Evolutionary conservation across 2,113 vertebrate species (phyloP).

Genomic region (Protobothrops flavoviridis): DNA sequence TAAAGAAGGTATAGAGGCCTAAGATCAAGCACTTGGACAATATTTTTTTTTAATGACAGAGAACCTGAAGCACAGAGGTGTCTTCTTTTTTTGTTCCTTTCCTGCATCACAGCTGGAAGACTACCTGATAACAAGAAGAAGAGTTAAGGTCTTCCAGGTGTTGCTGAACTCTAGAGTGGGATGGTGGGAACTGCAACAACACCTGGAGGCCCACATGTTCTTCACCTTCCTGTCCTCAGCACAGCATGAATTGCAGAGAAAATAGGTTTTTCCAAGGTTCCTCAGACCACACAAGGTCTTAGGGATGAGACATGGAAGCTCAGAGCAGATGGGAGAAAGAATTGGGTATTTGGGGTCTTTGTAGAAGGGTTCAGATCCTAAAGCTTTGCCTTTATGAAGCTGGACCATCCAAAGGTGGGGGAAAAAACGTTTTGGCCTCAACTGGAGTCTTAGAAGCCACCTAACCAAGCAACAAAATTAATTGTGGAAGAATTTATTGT

Average conservation of each 20-base stretch:
- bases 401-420: background rate
- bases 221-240: background rate
- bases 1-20: background rate
- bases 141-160: background rate
- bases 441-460: background rate
- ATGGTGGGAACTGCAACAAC: background rate
- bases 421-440: background rate
- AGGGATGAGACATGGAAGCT: background rate
- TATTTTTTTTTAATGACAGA: background rate
- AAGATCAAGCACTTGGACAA: background rate
- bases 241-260: background rate
- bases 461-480: background rate
- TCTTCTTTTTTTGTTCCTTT: background rate
- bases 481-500: background rate
- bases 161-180: background rate
- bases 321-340: background rate
- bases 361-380: background rate
- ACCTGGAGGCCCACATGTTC: background rate
- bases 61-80: background rate
- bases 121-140: background rate
- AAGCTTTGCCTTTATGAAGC: background rate
- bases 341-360: background rate
- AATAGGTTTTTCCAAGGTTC: background rate
- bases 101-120: background rate
- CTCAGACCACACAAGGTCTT: background rate